Base-by-base conservation (phyloP, 2,113 vertebrate species). In the Laterallus jamaicensis region DNA sequence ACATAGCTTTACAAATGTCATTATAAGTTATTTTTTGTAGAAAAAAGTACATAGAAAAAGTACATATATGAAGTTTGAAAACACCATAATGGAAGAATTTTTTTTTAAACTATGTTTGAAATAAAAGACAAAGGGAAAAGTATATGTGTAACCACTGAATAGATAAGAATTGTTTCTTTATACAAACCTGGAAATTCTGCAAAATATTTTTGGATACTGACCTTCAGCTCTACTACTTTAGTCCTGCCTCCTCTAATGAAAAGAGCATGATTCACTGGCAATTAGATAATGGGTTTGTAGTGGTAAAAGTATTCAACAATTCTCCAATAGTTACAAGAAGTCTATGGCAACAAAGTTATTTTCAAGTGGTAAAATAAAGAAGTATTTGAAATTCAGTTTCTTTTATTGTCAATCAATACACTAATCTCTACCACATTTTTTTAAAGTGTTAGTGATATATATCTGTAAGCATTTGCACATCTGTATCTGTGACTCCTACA, bases 81-180 rank as follows among this genome's bases (percentile, higher is more conserved):
- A 82, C 10, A 69, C 5, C 7, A 54, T 19, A 40, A 42, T 31
- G 13, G 10, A 79, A 71, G 5, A 37, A 4, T 20, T 67, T 29
- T n/a, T 35, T 37, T 80, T 78, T 40, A 15, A 81, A 21, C 21
- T 16, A 15, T 11, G 6, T 40, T 66, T 66, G 25, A 44, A 21
- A 60, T 6, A n/a, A 39, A 87, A 81, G 20, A 88, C 21, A 66
- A 75, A 37, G 58, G 44, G 15, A n/a, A 79, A 79, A 79, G 9
- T 32, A 7, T 39, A 32, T 0, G 0, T 16, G 15, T 11, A 81
- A 16, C 11, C 73, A 64, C 7, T 47, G 16, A 81, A 69, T 1
- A 86, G 5, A 67, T 11, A 79, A 54, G 9, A 82, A 54, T 18
- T 67, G 12, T 60, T 78, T 62, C 47, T 62, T 56, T 40, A 68